Conservation (phyloP, 2,797 vertebrate genomes). For the Takifugu rubripes region DNA sequence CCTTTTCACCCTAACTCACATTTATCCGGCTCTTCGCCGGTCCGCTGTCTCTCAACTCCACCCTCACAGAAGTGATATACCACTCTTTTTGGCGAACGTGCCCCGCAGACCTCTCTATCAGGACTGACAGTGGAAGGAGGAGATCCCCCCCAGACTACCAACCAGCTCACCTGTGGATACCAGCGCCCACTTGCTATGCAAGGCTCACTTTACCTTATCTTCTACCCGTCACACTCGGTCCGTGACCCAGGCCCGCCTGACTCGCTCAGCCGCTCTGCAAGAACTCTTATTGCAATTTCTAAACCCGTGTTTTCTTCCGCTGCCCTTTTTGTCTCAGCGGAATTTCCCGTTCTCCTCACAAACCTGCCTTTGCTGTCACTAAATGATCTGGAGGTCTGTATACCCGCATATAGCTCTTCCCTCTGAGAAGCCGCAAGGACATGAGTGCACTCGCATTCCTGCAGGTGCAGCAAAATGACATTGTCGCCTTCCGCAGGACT, state of each 20-base stretch:
- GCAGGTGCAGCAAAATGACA: slow-evolving; percentile 49
- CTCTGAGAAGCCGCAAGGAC: slow-evolving; percentile 20
- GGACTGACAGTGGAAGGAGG: slow-evolving; percentile 29
- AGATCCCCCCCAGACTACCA: slow-evolving; percentile 35
- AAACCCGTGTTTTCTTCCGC: slow-evolving; percentile 18
- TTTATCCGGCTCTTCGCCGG: too few relatives aligned
- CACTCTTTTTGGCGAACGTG: slow-evolving; percentile 3
- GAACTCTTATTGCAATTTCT: slow-evolving; percentile 5
- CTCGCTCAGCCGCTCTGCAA: slow-evolving; percentile 17
- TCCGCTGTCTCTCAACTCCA: too few relatives aligned
- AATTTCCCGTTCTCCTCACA: slow-evolving; percentile 21
- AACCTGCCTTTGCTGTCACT: slow-evolving; percentile 25
- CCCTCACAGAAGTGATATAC: background rate
- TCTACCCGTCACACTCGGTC: background rate
- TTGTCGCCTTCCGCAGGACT: slow-evolving; percentile 41
- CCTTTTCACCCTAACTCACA: background rate
- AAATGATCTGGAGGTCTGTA: slow-evolving; percentile 31
- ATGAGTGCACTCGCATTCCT: slow-evolving; percentile 32
- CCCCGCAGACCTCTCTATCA: slow-evolving; percentile 39
- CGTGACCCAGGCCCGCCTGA: background rate
- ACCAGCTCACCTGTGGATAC: slow-evolving; percentile 20
- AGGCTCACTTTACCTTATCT: slow-evolving; percentile 10
- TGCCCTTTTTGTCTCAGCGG: slow-evolving; percentile 21
- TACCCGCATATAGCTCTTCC: slow-evolving; percentile 22
- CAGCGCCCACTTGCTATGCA: slow-evolving; percentile 14